These are phyloP conservation scores for Trachelus iudaicus DNA, from an alignment of 2,888 invertebrate species.

Conservation along the genomic window DNA sequence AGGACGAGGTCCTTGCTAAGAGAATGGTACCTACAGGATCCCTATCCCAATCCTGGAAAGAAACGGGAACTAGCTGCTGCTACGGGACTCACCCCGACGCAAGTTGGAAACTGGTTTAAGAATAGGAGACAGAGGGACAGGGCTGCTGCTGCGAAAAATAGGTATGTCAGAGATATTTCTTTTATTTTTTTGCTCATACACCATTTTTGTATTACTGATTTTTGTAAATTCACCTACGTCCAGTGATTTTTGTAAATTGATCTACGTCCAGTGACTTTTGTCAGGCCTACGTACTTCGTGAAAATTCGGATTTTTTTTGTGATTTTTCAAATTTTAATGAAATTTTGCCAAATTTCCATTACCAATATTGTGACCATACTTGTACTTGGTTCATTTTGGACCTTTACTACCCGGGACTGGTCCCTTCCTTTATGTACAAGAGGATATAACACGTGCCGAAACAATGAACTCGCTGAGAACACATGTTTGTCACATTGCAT, in stretches of 20 bases:
- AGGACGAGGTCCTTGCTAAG: slow-evolving; percentile 92
- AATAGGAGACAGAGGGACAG: slow-evolving; percentile 88
- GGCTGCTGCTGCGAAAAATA: slow-evolving; percentile 95
- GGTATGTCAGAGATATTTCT: slow-evolving; percentile 71
- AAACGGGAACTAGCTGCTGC: slow-evolving; percentile 91
- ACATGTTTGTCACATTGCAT: neutral
- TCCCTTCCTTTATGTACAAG: neutral
- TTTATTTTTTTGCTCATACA: neutral
- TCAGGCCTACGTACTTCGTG: neutral
- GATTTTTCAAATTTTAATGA: too few relatives aligned
- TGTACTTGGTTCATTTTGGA: neutral
- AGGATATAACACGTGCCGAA: neutral
- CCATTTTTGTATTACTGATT: neutral
- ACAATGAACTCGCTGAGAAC: neutral
- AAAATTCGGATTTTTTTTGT: neutral
- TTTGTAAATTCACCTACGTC: neutral
- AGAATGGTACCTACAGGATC: slow-evolving; percentile 98
- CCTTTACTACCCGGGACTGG: neutral
- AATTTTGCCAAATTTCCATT: too few relatives aligned
- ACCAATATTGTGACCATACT: neutral
- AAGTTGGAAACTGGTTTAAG: slow-evolving; percentile 95
- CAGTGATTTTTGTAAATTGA: neutral
- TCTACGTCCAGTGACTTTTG: neutral
- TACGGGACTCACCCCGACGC: slow-evolving; percentile 92
- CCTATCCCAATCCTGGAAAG: slow-evolving; percentile 95